Conservation (phyloP, 2,888 invertebrate genomes). For the Heteromyza rotundicornis region DNA sequence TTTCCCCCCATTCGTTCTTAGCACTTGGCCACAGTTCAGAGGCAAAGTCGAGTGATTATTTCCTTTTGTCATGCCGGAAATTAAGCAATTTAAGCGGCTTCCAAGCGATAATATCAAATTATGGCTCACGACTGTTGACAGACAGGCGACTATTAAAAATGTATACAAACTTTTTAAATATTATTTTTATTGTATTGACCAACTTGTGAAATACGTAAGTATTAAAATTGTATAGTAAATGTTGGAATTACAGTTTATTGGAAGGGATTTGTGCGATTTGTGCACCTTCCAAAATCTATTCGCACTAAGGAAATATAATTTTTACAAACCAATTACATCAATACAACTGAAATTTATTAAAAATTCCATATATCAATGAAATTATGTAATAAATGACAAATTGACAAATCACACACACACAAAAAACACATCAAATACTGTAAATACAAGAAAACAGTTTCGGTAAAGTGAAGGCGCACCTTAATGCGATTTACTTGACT, state of each 20-base stretch:
- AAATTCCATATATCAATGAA: constrained; percentile 3
- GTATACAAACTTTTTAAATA: too few relatives aligned
- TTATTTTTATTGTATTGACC: too few relatives aligned
- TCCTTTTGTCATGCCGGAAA: constrained; percentile 34
- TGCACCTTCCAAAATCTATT: too few relatives aligned
- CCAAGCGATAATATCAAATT: constrained; percentile 27
- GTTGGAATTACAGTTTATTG: background rate
- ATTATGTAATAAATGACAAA: constrained; percentile 16
- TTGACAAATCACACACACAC: too few relatives aligned
- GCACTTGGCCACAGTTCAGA: too few relatives aligned
- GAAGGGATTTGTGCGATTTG: too few relatives aligned
- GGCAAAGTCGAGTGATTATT: too few relatives aligned
- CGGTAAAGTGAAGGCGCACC: constrained; percentile 6
- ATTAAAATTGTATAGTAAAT: background rate
- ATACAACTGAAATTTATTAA: background rate
- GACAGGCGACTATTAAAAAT: too few relatives aligned
- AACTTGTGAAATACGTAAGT: too few relatives aligned
- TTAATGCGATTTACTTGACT: constrained; percentile 51
- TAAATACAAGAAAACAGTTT: background rate
- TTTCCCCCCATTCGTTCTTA: constrained; percentile 33
- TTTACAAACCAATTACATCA: too few relatives aligned
- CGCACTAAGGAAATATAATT: too few relatives aligned
- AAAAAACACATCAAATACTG: too few relatives aligned
- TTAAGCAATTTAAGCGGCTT: constrained; percentile 59
- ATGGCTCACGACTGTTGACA: constrained; percentile 16